Evolutionary conservation across 1,140 invertebrate species (phyloP).

Genomic region (Philaenus spumarius): DNA sequence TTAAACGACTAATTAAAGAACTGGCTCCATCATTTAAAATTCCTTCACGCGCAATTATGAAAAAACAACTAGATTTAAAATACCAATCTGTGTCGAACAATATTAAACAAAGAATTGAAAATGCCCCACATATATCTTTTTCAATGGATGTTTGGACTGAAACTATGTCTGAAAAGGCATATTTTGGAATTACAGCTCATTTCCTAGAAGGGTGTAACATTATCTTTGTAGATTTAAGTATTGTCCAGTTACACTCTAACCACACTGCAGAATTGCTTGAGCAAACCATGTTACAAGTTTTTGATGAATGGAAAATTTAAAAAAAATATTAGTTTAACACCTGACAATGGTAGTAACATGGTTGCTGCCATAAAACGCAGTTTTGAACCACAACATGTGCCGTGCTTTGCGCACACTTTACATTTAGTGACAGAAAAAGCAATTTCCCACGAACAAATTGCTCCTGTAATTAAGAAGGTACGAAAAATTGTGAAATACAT

Average conservation of each 20-base stretch:
- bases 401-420: too few species aligned
- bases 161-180: slow-evolving; percentile 11
- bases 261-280: slow-evolving; percentile 1
- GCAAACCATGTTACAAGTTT: neutral
- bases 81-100: neutral
- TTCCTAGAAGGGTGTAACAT: slow-evolving; percentile 1
- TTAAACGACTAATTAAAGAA: slow-evolving; percentile 5
- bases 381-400: too few species aligned
- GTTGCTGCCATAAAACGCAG: too few species aligned
- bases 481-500: slow-evolving; percentile 3
- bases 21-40: neutral
- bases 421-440: slow-evolving; percentile 1
- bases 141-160: slow-evolving; percentile 12
- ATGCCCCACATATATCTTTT: neutral
- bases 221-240: slow-evolving; percentile 5
- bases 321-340: too few species aligned
- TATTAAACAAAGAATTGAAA: neutral
- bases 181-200: neutral
- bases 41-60: neutral
- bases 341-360: too few species aligned
- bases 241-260: slow-evolving; percentile 2
- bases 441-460: neutral
- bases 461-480: neutral
- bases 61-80: slow-evolving; percentile 3
- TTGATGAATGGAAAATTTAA: too few species aligned